These are phyloP conservation scores for Morpho achilles DNA, from an alignment of 2,888 invertebrate species.

Conservation along the genomic window DNA sequence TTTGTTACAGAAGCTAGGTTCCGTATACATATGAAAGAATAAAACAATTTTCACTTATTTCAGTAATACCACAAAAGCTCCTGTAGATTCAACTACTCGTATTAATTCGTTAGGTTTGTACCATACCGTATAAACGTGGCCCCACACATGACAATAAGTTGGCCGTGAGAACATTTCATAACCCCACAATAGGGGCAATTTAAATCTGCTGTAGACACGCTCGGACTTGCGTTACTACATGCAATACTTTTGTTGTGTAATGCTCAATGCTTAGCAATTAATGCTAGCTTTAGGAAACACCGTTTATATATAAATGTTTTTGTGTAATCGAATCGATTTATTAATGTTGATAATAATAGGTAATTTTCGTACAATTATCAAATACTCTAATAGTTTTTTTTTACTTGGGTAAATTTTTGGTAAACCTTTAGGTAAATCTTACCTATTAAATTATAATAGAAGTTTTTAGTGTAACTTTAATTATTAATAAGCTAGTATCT, in stretches of 20 bases:
- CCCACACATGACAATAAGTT: slow-evolving; percentile 47
- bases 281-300: slow-evolving; percentile 12
- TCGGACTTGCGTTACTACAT: slow-evolving; percentile 53
- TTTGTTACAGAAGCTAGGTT: too few species aligned
- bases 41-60: neutral
- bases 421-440: too few species aligned
- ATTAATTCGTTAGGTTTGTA: neutral
- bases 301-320: slow-evolving; percentile 6
- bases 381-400: too few species aligned
- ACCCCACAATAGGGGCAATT: slow-evolving; percentile 62
- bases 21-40: too few species aligned
- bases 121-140: slow-evolving; percentile 32
- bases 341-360: neutral
- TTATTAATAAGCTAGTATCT: too few species aligned
- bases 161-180: slow-evolving; percentile 68
- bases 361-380: too few species aligned
- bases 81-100: neutral
- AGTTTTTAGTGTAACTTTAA: too few species aligned
- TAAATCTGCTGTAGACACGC: slow-evolving; percentile 55
- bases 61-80: neutral
- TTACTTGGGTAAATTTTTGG: too few species aligned
- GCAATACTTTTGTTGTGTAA: slow-evolving; percentile 41
- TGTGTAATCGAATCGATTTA: slow-evolving; percentile 4
- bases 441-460: too few species aligned
- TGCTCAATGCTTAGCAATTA: slow-evolving; percentile 37